Evolutionary conservation across 1,140 invertebrate species (phyloP).

Genomic region (Drosophila kanapiae): DNA sequence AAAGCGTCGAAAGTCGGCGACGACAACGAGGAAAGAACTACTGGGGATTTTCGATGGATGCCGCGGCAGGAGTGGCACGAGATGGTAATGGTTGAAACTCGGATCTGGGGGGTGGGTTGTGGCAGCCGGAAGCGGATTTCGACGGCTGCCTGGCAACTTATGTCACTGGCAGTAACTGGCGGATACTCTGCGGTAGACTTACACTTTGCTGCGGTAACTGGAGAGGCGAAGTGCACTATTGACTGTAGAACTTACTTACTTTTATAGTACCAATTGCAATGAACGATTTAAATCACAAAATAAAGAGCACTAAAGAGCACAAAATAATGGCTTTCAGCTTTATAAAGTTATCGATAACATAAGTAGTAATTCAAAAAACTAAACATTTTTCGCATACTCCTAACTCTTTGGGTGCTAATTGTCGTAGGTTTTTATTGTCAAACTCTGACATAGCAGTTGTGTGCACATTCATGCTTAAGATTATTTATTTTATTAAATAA

Average conservation of each 20-base stretch:
- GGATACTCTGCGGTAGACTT: slow-evolving; percentile 34
- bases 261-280: background rate
- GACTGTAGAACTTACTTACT: background rate
- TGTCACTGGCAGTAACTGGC: slow-evolving; percentile 23
- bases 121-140: slow-evolving; percentile 42
- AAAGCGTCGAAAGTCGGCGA: slow-evolving; percentile 55
- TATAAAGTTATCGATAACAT: background rate
- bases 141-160: slow-evolving; percentile 41
- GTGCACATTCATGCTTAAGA: too few species aligned
- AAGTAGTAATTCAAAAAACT: too few species aligned
- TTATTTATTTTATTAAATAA: too few species aligned
- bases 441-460: too few species aligned
- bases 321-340: background rate
- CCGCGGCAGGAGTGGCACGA: slow-evolving; percentile 5
- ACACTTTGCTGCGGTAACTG: slow-evolving; percentile 1
- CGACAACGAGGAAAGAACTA: slow-evolving; percentile 24
- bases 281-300: background rate
- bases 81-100: slow-evolving; percentile 5
- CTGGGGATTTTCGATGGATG: slow-evolving; percentile 18
- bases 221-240: background rate
- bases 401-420: too few species aligned
- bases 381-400: too few species aligned
- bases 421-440: too few species aligned
- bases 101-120: background rate
- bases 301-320: background rate